A percentile compares a stretch with the other conserved stretches of the same genome.
These are phyloP conservation scores for Cartodere bifasciata DNA, from an alignment of 2,888 invertebrate genomes.

Conservation along the genomic window DNA sequence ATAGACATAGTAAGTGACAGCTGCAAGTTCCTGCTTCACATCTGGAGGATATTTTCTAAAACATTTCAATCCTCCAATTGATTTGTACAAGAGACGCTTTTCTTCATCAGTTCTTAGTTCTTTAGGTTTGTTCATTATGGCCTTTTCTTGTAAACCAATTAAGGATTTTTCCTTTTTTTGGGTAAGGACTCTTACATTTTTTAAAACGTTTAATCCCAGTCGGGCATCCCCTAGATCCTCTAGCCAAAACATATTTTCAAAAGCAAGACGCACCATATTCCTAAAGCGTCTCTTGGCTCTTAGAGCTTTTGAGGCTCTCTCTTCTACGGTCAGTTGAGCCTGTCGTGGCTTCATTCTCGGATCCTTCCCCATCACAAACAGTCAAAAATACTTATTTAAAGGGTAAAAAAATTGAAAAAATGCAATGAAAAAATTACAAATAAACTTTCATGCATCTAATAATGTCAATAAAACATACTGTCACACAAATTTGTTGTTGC, in stretches of 20 bases:
- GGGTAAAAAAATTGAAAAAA: too few relatives aligned
- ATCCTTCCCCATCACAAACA: too few relatives aligned
- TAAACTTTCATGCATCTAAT: too few relatives aligned
- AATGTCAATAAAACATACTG: too few relatives aligned
- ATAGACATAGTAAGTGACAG: constrained; percentile 48
- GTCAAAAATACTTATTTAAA: too few relatives aligned
- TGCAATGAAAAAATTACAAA: too few relatives aligned
- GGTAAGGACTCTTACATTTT: constrained; percentile 36
- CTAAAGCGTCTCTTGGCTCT: constrained; percentile 42
- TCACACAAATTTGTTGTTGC: too few relatives aligned
- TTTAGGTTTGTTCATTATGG: constrained; percentile 43
- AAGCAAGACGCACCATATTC: constrained; percentile 41
- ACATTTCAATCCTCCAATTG: constrained; percentile 48
- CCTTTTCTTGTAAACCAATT: constrained; percentile 41
- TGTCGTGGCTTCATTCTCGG: too few relatives aligned
- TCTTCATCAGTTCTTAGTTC: constrained; percentile 44
- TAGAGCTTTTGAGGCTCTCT: constrained; percentile 19
- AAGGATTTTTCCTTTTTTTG: constrained; percentile 21
- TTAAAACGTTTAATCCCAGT: constrained; percentile 38
- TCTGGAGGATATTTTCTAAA: constrained; percentile 47
- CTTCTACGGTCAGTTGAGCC: too few relatives aligned
- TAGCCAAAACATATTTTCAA: constrained; percentile 45
- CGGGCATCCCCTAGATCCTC: constrained; percentile 37
- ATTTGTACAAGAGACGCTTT: constrained; percentile 42
- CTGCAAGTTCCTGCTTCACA: constrained; percentile 47